phyloP scores from a whole-genome alignment of 2,113 vertebrate genomes.

The Crotalus horridus region DNA sequence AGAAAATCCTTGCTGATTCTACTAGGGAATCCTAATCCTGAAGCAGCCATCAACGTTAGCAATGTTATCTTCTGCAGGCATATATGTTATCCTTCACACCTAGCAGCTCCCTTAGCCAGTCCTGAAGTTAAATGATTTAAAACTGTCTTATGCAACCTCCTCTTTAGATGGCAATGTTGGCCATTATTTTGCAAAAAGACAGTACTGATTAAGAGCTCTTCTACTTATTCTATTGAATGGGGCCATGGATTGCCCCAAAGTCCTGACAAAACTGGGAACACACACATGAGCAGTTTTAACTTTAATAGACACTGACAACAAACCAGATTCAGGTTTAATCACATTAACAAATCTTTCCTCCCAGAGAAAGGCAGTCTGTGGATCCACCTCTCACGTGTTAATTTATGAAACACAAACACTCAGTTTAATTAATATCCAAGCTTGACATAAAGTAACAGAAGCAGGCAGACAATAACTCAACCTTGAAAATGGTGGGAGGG shows the following conservation, averaged over 20 bases:
- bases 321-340: background rate
- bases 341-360: background rate
- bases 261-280: background rate
- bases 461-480: background rate
- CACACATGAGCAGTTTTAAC: background rate
- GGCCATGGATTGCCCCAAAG: background rate
- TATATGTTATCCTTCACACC: background rate
- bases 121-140: background rate
- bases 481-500: background rate
- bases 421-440: slow-evolving; percentile 40
- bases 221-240: background rate
- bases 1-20: background rate
- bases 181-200: background rate
- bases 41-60: background rate
- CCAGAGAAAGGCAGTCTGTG: slow-evolving; percentile 4
- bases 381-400: background rate
- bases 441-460: slow-evolving; percentile 43
- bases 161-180: background rate
- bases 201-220: background rate
- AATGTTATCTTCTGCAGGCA: background rate
- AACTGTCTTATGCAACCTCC: background rate
- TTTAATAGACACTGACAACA: background rate
- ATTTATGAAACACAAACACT: slow-evolving; percentile 35
- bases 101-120: background rate
- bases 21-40: background rate